Conservation (phyloP, 2,888 invertebrate species). For the Chirona hameri region DNA sequence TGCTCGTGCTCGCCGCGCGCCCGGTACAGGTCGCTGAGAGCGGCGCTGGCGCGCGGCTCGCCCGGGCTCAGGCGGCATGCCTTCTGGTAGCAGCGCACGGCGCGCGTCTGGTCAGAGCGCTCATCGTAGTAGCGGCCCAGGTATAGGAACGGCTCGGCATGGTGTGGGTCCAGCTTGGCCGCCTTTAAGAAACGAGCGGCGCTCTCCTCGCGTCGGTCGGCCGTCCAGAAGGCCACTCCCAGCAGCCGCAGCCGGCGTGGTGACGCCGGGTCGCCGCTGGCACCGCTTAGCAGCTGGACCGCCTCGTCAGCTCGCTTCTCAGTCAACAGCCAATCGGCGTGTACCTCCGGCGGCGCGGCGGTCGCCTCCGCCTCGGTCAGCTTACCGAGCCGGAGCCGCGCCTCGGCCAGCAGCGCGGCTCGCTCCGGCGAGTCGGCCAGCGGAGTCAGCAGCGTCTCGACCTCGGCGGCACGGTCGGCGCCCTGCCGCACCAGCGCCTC, state of each 20-base stretch:
- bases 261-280: too few species aligned
- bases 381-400: neutral
- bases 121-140: constrained; percentile 68
- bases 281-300: neutral
- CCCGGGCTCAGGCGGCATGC: constrained; percentile 68
- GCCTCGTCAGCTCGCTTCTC: neutral
- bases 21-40: constrained; percentile 71
- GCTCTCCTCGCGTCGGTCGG: neutral
- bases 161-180: constrained; percentile 64
- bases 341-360: neutral
- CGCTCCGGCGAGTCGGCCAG: neutral
- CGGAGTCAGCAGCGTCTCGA: neutral
- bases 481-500: constrained; percentile 28
- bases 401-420: neutral
- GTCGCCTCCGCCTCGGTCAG: neutral
- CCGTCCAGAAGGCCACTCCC: neutral
- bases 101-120: constrained; percentile 63
- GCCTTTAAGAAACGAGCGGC: constrained; percentile 47
- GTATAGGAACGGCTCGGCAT: constrained; percentile 67
- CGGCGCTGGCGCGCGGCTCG: constrained; percentile 63
- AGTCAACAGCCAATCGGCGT: neutral
- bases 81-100: constrained; percentile 79
- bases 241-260: neutral
- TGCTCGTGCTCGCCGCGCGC: constrained; percentile 57
- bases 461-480: constrained; percentile 8